Evolutionary conservation across 2,797 vertebrate genomes (phyloP), one percentile per base, ranked within the genome.

Genomic region (Poecilia picta): DNA sequence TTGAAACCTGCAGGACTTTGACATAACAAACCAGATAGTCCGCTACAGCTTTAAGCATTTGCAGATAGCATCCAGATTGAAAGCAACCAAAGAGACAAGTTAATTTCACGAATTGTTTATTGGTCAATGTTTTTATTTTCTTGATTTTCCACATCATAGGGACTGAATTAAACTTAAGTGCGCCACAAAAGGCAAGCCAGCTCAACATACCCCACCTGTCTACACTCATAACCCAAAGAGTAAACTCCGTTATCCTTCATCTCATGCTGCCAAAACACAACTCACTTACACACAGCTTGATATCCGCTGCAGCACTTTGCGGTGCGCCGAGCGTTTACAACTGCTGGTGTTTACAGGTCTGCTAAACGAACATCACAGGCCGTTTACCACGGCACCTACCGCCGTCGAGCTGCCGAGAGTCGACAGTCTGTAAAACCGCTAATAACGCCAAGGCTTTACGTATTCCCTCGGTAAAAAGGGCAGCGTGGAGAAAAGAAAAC

Each of bases 311-410:
- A 71, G 79, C 70, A 78, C 84, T 92, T 82, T 89, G 90, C 43
- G 83, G 87, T 85, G 85, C 4, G 36, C 71, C 81, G 73, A 76
- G 82, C 81, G 88, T 92, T 94, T 93, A 90, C 89, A 77, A 83
- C 87, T 59, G 76, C 82, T 90, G 85, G 89, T 92, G 91, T 93
- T 93, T 92, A 94, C 89, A 93, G 91, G 91, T 90, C 90, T 89
- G 89, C 88, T 91, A 89, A 88, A 86, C 71, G 1, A 87, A 91
- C 90, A 81, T 84, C 83, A 82, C 82, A 82, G 68, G 75, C 62
- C 75, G n/a, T 87, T 90, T 81, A 91, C 84, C 76, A 20, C 70
- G 64, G 83, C 90, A 92, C 90, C 91, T 83, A 92, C 90, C 85
- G 77, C 88, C 45, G 76, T 79, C 73, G 41, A 77, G 85, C 81